Conservation (phyloP, 2,113 vertebrate species). For the Macaca mulatta region DNA sequence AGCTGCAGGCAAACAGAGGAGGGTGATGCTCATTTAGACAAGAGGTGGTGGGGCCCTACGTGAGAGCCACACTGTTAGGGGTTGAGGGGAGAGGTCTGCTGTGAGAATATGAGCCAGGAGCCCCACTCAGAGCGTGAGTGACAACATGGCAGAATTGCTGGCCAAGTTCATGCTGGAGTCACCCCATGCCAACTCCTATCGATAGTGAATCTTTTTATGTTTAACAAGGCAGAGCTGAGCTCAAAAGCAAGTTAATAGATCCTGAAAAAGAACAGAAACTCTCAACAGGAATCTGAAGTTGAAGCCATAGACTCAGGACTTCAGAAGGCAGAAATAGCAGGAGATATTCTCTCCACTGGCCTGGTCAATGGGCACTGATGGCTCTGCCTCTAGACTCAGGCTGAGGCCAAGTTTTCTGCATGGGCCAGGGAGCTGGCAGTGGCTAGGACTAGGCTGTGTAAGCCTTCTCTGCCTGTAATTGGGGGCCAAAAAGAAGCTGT, state of each 20-base stretch:
- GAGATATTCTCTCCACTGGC: not conserved
- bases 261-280: not conserved
- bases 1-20: not conserved
- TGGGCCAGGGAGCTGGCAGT: not conserved
- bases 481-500: not conserved
- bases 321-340: not conserved
- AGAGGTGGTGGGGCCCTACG: not conserved
- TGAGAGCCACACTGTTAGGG: fast-evolving
- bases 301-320: not conserved
- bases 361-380: fast-evolving
- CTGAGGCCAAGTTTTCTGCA: no score
- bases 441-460: not conserved
- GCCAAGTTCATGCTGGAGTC: not conserved
- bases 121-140: not conserved
- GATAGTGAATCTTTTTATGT: no score
- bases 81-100: not conserved
- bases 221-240: not conserved
- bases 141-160: fast-evolving
- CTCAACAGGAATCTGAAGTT: not conserved
- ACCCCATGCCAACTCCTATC: not conserved
- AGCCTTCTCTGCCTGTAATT: not conserved
- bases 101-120: not conserved
- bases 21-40: fast-evolving
- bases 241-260: not conserved
- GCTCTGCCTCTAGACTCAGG: fast-evolving